Base-by-base conservation (phyloP, 1,140 invertebrate species). In the Zaprionus davidi region DNA sequence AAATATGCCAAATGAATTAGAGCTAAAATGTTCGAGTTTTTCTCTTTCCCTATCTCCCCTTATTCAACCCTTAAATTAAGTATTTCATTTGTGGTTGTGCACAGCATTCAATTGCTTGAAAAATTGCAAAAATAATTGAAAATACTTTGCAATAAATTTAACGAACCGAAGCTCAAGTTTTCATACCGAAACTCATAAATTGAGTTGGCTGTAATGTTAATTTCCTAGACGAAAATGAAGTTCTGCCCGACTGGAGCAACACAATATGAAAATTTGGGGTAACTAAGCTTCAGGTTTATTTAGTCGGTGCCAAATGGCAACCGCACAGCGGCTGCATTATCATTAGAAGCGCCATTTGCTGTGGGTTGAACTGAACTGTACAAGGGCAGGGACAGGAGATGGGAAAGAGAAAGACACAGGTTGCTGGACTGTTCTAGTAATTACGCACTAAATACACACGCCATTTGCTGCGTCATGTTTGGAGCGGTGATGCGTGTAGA, bases 391-490 rank as follows among this genome's bases (percentile, higher is more conserved):
- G 36, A 13, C 12, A 38, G 12, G 12, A 15, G 36, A 13, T 12
- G 13, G 15, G 36, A 13, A 13, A 5, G 36, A 38, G 36, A 38
- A 2, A 7, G 5, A 7, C 15, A 3, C 38, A 41, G 0, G 5
- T 0, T 46, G 5, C 41, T 46, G 41, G 41, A 15, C 44, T 71
- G 44, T 41, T 66, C 56, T 34, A 38, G 68, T 71, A 76, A 76
- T 76, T 76, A 76, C 68, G 60, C 73, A 71, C 36, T 71, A 71
- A 65, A 69, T 64, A 71, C 73, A 71, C 68, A 71, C 73, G n/a
- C 56, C 60, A 76, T 76, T 76, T 71, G 62, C 69, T 76, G 73
- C 55, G 60, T 53, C 67, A 64, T 76, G 68, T 71, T 76, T 51
- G 67, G 41, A 13, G 72, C 67, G 59, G 41, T 71, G 67, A 75